These are phyloP conservation scores for Onychomys arenicola DNA, from an alignment of 2,797 vertebrate species.

Conservation along the genomic window DNA sequence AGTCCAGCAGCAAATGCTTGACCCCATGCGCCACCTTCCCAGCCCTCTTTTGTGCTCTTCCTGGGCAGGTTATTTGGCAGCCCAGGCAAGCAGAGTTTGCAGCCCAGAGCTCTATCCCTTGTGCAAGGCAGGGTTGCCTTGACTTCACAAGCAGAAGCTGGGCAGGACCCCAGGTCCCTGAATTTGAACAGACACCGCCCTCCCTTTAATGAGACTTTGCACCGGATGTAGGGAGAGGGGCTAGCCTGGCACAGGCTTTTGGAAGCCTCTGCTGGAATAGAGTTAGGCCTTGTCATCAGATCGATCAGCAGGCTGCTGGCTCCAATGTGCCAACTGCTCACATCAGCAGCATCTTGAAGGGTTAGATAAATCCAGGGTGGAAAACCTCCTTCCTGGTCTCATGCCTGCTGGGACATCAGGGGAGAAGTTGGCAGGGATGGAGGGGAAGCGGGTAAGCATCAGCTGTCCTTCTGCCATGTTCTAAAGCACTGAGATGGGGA, in stretches of 20 bases:
- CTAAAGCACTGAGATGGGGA: neutral
- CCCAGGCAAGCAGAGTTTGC: neutral
- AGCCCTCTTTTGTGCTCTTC: neutral
- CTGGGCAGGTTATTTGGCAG: constrained; percentile 2
- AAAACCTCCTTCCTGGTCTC: neutral
- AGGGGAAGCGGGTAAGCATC: neutral
- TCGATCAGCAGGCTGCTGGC: neutral
- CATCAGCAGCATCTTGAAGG: neutral
- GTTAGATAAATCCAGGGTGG: neutral
- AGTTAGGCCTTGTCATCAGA: neutral
- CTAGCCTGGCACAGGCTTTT: neutral
- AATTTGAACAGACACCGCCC: neutral
- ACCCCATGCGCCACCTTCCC: too few species aligned
- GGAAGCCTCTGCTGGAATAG: neutral
- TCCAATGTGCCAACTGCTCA: neutral
- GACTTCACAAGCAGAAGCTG: neutral
- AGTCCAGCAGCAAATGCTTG: neutral
- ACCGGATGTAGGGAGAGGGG: neutral
- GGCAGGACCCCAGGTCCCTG: neutral
- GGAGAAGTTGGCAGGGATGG: neutral
- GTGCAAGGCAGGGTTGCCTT: neutral
- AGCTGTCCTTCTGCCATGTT: neutral
- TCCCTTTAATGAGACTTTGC: neutral
- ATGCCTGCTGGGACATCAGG: neutral
- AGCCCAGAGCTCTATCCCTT: neutral